Base-by-base conservation (phyloP, 1,140 invertebrate genomes). In the Cydia splendana region DNA sequence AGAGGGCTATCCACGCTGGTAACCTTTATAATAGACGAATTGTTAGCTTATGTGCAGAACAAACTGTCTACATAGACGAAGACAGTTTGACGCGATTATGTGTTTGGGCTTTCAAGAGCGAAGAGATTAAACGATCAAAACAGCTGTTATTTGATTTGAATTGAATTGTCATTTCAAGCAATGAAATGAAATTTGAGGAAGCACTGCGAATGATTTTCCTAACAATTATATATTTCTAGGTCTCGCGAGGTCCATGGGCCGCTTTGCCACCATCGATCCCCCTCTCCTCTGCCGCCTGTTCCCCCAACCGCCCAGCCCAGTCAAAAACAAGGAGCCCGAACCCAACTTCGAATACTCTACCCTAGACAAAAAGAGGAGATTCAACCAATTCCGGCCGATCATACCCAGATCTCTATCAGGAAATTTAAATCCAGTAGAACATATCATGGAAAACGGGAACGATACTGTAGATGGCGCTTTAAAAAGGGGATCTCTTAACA, bases 321-420 rank as follows among this genome's bases (percentile, higher is more conserved):
- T 95, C 0, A 90, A 93, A 88, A 82, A 82, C n/a, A 94, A 94
- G 82, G 94, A 85, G 80, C 88, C 88, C 1, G 88, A 89, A 80
- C 88, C 93, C 65, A 86, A 81, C 53, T 90, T 94, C 74, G 88
- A 94, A 74, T 92, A 93, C 79, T 88, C 90, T 0, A 93, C 92
- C 0, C 74, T 93, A 13, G 91, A 94, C 78, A 95, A 95, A 76
- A 94, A 95, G 67, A 87, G 95, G 28, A 95, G 94, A 77, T 96
- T 96, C 76, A 95, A 95, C 62, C 96, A 95, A 82, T 96, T 96
- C 89, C 93, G 97, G 74, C 96, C 97, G 0, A 98, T 98, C 42
- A 97, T 99, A 85, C 98, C 98, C 0, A 95, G 97, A n/a, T 98
- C 98, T 34, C 94, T 99, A 79, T 98, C 98, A 0, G 96, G 96